Conservation (phyloP, 2,113 vertebrate species). For the Equus quagga region DNA sequence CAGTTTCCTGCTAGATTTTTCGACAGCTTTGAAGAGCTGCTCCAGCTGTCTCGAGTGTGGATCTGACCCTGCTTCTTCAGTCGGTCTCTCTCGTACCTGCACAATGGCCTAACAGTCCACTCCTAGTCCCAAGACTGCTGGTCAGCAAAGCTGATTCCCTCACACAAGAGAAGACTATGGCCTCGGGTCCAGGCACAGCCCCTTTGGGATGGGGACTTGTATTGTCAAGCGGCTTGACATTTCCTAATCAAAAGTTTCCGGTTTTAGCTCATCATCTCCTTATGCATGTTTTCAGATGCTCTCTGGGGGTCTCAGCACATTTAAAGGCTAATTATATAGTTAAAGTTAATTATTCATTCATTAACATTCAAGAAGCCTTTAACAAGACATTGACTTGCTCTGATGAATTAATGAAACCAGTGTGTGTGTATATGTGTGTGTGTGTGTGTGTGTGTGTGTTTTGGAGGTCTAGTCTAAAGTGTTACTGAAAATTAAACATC, state of each 20-base stretch:
- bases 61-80: background rate
- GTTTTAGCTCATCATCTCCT: slow-evolving; percentile 73
- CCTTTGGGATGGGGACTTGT: background rate
- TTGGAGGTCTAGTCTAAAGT: slow-evolving; percentile 11
- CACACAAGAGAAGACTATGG: background rate
- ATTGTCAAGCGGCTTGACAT: background rate
- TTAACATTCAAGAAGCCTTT: slow-evolving; percentile 72
- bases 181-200: rapidly evolving
- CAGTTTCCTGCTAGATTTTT: background rate
- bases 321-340: slow-evolving; percentile 82
- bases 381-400: slow-evolving; percentile 68
- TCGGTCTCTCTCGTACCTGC: background rate
- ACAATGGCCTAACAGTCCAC: background rate
- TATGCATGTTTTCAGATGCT: slow-evolving; percentile 68
- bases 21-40: background rate
- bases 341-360: slow-evolving; percentile 81
- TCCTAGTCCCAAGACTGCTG: background rate
- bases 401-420: slow-evolving; percentile 74
- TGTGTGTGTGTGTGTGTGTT: background rate
- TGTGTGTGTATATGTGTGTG: background rate
- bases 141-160: rapidly evolving
- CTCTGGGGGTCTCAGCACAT: slow-evolving; percentile 72
- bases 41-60: background rate
- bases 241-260: slow-evolving; percentile 72
- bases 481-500: slow-evolving; percentile 6